These are phyloP conservation scores for Neolamprologus caudopunctatus DNA, from an alignment of 2,113 vertebrate species.

Conservation along the genomic window DNA sequence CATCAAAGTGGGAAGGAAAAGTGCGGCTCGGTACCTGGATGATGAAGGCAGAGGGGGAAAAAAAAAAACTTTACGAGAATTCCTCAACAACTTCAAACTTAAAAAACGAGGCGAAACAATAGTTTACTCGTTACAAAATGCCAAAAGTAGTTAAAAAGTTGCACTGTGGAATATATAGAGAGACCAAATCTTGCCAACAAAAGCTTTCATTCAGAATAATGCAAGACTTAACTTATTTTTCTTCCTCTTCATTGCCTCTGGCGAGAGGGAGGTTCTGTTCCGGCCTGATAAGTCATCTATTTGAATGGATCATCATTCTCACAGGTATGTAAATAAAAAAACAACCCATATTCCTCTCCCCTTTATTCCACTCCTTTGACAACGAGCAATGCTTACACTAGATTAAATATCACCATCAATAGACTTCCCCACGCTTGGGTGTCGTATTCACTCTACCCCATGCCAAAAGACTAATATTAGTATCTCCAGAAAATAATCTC, in stretches of 20 bases:
- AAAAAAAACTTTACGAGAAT: neutral
- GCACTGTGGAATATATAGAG: neutral
- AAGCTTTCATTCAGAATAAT: constrained; percentile 36
- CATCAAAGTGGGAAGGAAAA: neutral
- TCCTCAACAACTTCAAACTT: neutral
- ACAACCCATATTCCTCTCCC: constrained; percentile 37
- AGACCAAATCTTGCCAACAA: neutral
- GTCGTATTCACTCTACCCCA: constrained; percentile 51
- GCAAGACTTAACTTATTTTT: constrained; percentile 54
- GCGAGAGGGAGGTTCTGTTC: constrained; percentile 61
- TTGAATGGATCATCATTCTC: constrained; percentile 57
- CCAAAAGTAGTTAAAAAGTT: constrained; percentile 34
- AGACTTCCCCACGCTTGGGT: constrained; percentile 60
- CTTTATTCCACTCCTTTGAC: constrained; percentile 59
- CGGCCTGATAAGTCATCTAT: constrained; percentile 68
- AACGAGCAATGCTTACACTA: constrained; percentile 58
- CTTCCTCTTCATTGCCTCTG: constrained; percentile 46
- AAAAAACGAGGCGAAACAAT: neutral
- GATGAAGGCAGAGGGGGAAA: neutral
- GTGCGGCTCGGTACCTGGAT: neutral
- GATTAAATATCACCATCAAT: constrained; percentile 67
- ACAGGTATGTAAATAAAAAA: constrained; percentile 67
- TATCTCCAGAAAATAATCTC: constrained; percentile 75
- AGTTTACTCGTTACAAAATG: neutral
- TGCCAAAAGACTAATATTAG: constrained; percentile 79